Conservation (phyloP, 23 tunicate species). For the Aplidium turbinatum region DNA sequence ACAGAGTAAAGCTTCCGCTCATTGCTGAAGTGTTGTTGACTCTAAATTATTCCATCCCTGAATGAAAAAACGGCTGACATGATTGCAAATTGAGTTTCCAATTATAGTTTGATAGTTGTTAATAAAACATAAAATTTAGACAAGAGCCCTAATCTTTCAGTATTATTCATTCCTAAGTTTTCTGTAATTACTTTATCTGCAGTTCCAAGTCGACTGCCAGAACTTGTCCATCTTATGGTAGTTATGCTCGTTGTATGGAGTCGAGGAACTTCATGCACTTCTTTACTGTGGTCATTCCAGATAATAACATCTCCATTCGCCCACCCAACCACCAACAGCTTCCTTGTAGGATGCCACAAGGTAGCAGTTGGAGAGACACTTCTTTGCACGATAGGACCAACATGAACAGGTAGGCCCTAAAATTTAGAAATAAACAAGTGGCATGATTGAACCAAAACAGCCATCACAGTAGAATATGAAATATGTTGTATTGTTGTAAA, state of each 20-base stretch:
- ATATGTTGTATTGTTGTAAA: no score
- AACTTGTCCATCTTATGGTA: slow-evolving; percentile 54
- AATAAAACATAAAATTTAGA: no score
- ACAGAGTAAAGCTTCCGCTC: no score
- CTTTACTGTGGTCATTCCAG: slow-evolving; percentile 77
- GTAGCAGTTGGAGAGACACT: slow-evolving; percentile 34
- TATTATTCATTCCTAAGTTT: no score
- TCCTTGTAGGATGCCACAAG: slow-evolving; percentile 72
- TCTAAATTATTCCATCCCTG: no score
- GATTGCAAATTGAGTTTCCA: no score
- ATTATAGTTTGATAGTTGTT: no score
- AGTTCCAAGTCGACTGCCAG: slow-evolving; percentile 53
- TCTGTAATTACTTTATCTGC: slow-evolving; percentile 76
- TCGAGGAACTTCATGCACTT: slow-evolving; percentile 43
- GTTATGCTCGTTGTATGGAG: slow-evolving; percentile 53
- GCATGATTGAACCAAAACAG: neutral
- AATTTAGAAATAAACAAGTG: slow-evolving; percentile 3
- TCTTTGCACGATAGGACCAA: slow-evolving; percentile 35
- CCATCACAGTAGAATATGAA: no score
- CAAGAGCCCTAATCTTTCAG: no score
- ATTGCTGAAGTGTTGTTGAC: no score
- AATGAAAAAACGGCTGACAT: no score
- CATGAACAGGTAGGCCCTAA: slow-evolving; percentile 45
- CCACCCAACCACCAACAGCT: slow-evolving; percentile 88
- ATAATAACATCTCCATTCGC: slow-evolving; percentile 66